Percentiles rank a stretch among this genome's conserved stretches.
Conservation (phyloP, 2,113 vertebrate species). For the Haliaeetus leucogaster region DNA sequence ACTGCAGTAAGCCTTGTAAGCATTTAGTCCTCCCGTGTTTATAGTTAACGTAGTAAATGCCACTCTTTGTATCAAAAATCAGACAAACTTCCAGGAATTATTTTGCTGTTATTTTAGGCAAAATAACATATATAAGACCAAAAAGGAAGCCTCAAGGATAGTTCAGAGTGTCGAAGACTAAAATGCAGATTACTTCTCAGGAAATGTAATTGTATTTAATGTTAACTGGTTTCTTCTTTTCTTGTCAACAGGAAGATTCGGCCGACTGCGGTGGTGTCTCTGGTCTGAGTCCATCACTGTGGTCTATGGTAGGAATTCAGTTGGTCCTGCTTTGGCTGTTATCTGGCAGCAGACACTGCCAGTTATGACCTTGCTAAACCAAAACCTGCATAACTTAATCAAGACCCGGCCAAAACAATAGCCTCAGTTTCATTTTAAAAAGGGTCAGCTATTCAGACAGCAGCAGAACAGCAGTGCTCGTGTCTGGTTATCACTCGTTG, state of each 20-base stretch:
- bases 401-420: conserved; percentile 74
- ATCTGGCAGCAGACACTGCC: conserved; percentile 77
- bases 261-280: conserved; percentile 91
- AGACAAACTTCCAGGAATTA: neutral
- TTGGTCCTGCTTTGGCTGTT: conserved; percentile 87
- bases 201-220: neutral
- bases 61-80: neutral
- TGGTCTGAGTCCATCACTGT: conserved; percentile 82
- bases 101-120: neutral
- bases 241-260: conserved; percentile 87
- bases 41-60: neutral
- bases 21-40: neutral
- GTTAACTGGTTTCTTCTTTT: conserved; percentile 14
- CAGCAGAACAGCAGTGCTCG: conserved; percentile 47
- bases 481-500: conserved; percentile 7
- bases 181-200: neutral
- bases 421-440: conserved; percentile 55
- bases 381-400: conserved; percentile 69
- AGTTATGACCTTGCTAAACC: conserved; percentile 84
- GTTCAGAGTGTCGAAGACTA: neutral
- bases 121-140: neutral
- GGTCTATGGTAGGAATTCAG: conserved; percentile 84
- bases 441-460: conserved; percentile 57
- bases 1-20: neutral
- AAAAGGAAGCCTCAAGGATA: neutral